Evolutionary conservation across 2,113 vertebrate species (phyloP).

Genomic region (Promerops cafer): DNA sequence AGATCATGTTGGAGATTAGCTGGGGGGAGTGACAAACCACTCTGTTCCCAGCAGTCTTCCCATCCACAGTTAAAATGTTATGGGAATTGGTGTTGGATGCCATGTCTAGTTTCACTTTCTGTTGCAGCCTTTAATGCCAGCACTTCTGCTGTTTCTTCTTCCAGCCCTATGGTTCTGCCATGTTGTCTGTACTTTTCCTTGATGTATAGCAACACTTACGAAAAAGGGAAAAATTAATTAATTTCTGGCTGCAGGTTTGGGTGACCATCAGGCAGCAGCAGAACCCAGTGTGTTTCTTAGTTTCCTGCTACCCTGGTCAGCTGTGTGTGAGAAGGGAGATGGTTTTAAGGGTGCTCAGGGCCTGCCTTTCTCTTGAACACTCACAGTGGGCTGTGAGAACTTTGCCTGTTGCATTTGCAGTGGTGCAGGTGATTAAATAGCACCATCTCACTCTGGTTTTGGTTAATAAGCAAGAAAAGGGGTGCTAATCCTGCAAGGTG

Average conservation of each 20-base stretch:
- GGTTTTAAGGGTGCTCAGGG: neutral
- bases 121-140: neutral
- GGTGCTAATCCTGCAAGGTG: neutral
- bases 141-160: neutral
- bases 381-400: neutral
- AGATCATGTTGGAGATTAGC: neutral
- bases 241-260: neutral
- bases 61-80: neutral
- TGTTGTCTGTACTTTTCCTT: neutral
- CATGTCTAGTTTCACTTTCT: neutral
- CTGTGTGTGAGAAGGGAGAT: neutral
- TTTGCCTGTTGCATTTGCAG: neutral
- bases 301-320: neutral
- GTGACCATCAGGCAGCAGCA: neutral
- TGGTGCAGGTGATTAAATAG: neutral
- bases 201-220: neutral
- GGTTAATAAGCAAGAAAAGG: neutral
- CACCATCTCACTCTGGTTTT: neutral
- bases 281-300: neutral
- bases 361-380: neutral
- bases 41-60: neutral
- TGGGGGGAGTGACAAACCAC: rapidly evolving
- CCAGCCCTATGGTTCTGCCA: neutral
- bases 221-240: neutral
- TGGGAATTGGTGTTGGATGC: neutral